phyloP scores from a whole-genome alignment of 2,888 invertebrate species.

The Drosophila tanythrix region DNA sequence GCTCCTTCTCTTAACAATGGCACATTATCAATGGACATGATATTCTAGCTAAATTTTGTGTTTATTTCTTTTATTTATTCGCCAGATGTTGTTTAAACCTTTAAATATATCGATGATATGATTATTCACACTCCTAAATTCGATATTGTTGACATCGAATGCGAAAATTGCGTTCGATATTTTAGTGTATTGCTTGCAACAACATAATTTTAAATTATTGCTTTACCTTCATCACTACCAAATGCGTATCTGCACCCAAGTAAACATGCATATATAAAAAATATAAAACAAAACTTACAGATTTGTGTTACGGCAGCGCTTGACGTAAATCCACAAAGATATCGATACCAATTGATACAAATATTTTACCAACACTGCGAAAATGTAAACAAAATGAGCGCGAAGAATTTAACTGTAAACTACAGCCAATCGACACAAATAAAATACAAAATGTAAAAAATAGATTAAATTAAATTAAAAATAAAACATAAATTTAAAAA shows the following conservation, averaged over 20 bases:
- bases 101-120: slow-evolving; percentile 22
- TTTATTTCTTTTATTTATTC: slow-evolving; percentile 3
- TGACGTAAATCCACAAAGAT: background rate
- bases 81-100: slow-evolving; percentile 33
- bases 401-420: background rate
- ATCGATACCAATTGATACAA: background rate
- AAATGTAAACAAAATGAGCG: background rate
- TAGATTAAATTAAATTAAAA: background rate
- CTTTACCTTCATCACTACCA: background rate
- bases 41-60: background rate
- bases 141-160: background rate
- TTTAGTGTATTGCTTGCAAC: background rate
- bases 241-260: background rate
- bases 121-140: background rate
- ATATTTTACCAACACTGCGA: background rate
- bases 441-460: background rate
- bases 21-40: slow-evolving; percentile 53
- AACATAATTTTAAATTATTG: background rate
- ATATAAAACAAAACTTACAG: background rate
- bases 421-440: background rate
- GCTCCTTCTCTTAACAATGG: slow-evolving; percentile 13
- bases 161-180: background rate
- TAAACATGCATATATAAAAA: background rate
- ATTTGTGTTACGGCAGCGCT: background rate
- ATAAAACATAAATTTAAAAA: background rate